Base-by-base conservation (phyloP, 2,888 invertebrate species). In the Tipula helvola region DNA sequence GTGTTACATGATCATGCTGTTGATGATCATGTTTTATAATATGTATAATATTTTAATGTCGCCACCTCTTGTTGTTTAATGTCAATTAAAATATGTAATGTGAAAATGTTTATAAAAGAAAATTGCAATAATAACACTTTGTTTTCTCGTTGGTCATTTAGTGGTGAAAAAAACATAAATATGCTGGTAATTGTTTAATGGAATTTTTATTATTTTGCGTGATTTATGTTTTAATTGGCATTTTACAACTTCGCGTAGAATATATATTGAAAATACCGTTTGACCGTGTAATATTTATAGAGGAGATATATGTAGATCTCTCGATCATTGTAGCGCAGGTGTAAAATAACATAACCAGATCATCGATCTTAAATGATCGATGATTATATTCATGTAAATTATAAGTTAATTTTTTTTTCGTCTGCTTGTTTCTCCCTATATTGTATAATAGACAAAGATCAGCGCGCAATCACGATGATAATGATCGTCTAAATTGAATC, bases 41-140 rank as follows among this genome's bases (percentile, higher is more conserved):
- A 71, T 28, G 13, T 52, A 71, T 71, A 28, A 10, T 71, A 84
- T 16, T 41, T 36, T 84, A 16, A 39, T 39, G 39, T 84, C 84
- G 39, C 39, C 84, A 84, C 84, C 84, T 84, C 84, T 39, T 84
- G 39, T 84, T 84, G 84, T 84, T 84, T 84, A 16, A 84, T 84
- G 84, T 16, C 84, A 84, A 84, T 84, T 84, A 84, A 84, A 84
- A n/a, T 36, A 84, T 84, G 41, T 39, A 84, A 84, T 84, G 71
- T 8, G 71, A 71, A 71, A 71, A 71, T 71, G 28, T 12, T 28
- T 84, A n/a, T 39, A 84, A 36, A 83, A 84, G 41, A 39, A 39
- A 39, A 84, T 84, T 71, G 28, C 71, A 71, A 71, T 71, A 71
- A 71, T 71, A 71, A 71, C 71, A 71, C 71, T 71, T 28, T 71